These are phyloP conservation scores for Lacerta agilis DNA, from an alignment of 2,797 vertebrate genomes.

Conservation along the genomic window DNA sequence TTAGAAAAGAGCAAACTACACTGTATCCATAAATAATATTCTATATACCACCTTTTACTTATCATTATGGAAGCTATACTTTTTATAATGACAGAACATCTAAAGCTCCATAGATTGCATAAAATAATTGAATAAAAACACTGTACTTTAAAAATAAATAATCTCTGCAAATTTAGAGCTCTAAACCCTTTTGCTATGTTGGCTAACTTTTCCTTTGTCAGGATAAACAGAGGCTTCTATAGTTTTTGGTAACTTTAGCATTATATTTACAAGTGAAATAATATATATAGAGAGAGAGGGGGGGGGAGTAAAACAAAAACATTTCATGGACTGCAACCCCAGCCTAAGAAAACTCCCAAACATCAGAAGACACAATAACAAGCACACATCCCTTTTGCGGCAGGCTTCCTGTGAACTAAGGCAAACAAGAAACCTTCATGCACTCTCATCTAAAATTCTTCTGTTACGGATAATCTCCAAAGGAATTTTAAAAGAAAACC, in stretches of 20 bases:
- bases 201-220: not conserved
- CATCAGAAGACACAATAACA: conserved; percentile 15
- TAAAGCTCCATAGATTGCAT: not conserved
- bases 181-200: conserved; percentile 12
- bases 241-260: not conserved
- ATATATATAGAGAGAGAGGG: not conserved
- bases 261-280: conserved; percentile 6
- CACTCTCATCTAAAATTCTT: conserved; percentile 6
- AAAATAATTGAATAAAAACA: not conserved
- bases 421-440: not conserved
- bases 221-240: not conserved
- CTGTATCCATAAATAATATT: not conserved
- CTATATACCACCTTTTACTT: not conserved
- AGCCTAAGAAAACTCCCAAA: not conserved
- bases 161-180: not conserved
- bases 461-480: conserved; percentile 20
- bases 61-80: not conserved
- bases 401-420: not conserved
- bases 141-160: not conserved
- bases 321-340: conserved; percentile 1
- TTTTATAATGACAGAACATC: not conserved
- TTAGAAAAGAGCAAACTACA: not conserved
- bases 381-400: conserved; percentile 22
- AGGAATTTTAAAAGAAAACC: not conserved
- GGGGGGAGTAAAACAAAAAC: not conserved